Base-by-base conservation (phyloP, 2,888 invertebrate species). In the Sicus ferrugineus region DNA sequence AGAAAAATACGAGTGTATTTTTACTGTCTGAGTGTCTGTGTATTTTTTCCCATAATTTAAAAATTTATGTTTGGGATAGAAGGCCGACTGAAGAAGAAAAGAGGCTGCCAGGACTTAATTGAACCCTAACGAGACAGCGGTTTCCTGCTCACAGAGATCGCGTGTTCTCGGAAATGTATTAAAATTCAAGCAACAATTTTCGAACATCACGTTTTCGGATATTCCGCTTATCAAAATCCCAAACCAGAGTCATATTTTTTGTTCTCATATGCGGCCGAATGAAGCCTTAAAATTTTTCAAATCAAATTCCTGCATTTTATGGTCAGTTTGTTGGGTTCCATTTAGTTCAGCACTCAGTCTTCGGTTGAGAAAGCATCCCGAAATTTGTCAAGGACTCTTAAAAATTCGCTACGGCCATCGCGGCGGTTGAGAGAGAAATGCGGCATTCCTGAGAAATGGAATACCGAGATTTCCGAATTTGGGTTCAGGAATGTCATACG, bases 351-450 rank as follows among this genome's bases (percentile, higher is more conserved):
- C 14, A 2, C 26, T 54, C 28, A 14, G 54, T 23, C 28, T 28
- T 5, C 2, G 5, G 14, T 21, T 23, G 19, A 64, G 16, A 31
- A 50, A 7, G 52, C 52, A 34, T 19, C 21, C 21, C 23, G 21
- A 31, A 64, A 64, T 64, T 64, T 64, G 64, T 64, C 64, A 64
- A 64, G 64, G 64, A 34, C 64, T 52, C 64, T 64, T 64, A 14
- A n/a, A 28, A 34, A 64, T 64, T 52, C 64, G 64, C 23, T 34
- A 31, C 31, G 48, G 34, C 21, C 30, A 9, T 16, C 21, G 23
- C 21, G 38, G 23, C n/a, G n/a, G n/a, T n/a, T 46, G 48, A 42
- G 16, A 42, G 14, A 16, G 1, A 42, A 4, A 31, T 7, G 26
- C 38, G 23, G 42, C 42, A 3, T 26, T 30, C n/a, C n/a, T n/a